Conservation (phyloP, 2,113 vertebrate species). For the Anolis sagrei region DNA sequence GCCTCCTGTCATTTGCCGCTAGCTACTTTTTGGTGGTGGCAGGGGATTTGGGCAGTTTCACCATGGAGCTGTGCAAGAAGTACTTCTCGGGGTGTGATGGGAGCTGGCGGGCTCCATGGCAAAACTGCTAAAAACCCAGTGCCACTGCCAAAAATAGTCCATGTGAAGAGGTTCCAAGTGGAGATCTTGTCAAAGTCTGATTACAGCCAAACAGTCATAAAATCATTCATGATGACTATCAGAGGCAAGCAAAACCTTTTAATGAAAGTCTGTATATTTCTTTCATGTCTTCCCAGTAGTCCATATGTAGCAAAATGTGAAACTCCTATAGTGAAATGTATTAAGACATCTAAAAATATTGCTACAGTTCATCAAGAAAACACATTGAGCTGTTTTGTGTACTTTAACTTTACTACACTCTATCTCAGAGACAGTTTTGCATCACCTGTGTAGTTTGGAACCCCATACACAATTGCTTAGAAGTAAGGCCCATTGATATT, state of each 20-base stretch:
- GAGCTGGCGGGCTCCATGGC: too few species aligned
- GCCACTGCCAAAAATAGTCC: too few species aligned
- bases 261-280: not conserved
- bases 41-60: too few species aligned
- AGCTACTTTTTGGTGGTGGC: too few species aligned
- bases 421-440: not conserved
- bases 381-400: not conserved
- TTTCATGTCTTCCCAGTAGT: not conserved
- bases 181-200: too few species aligned
- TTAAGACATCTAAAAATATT: not conserved
- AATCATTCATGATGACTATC: too few species aligned
- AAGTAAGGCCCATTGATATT: not conserved
- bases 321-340: not conserved
- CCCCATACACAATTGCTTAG: not conserved
- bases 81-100: too few species aligned
- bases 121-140: too few species aligned
- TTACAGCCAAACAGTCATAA: too few species aligned
- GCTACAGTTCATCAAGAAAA: not conserved
- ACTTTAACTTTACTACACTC: not conserved
- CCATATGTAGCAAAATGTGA: not conserved
- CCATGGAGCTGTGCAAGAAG: too few species aligned
- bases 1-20: too few species aligned
- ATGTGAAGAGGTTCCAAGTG: too few species aligned
- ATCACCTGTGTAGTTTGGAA: not conserved
- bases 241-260: not conserved